Conservation (phyloP, 2,888 invertebrate species). For the Osedax fenrisi region DNA sequence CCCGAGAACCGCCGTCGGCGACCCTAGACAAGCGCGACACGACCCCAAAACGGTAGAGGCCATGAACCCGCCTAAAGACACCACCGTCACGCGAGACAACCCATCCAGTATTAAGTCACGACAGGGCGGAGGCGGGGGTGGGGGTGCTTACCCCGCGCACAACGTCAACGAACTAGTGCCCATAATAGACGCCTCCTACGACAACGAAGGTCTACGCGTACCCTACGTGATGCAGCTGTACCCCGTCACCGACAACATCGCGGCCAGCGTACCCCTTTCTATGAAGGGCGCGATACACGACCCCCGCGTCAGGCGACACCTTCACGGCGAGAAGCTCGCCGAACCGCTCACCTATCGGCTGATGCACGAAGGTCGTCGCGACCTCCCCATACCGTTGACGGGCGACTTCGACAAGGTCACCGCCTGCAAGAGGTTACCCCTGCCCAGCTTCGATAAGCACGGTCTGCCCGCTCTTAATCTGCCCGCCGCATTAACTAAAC, state of each 20-base stretch:
- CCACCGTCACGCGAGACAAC: no score
- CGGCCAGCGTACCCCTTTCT: no score
- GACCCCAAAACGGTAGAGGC: no score
- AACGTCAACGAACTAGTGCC: no score
- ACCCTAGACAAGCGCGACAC: no score
- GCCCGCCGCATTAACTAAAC: neutral
- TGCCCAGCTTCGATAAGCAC: neutral
- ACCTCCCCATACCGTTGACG: neutral
- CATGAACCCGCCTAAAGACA: no score
- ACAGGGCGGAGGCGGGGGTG: no score
- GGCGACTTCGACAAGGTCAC: neutral
- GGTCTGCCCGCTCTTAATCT: neutral
- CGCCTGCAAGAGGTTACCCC: neutral
- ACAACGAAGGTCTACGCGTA: neutral
- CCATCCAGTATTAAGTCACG: no score
- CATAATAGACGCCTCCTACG: neutral
- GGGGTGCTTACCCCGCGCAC: no score
- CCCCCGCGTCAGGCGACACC: neutral
- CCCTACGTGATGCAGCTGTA: neutral
- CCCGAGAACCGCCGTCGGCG: neutral
- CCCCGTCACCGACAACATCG: neutral
- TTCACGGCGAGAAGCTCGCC: neutral
- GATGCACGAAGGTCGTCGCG: neutral
- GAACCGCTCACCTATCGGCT: neutral
- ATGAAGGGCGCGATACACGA: no score